Conservation (phyloP, 2,888 invertebrate species). For the Sepioteuthis lessoniana region DNA sequence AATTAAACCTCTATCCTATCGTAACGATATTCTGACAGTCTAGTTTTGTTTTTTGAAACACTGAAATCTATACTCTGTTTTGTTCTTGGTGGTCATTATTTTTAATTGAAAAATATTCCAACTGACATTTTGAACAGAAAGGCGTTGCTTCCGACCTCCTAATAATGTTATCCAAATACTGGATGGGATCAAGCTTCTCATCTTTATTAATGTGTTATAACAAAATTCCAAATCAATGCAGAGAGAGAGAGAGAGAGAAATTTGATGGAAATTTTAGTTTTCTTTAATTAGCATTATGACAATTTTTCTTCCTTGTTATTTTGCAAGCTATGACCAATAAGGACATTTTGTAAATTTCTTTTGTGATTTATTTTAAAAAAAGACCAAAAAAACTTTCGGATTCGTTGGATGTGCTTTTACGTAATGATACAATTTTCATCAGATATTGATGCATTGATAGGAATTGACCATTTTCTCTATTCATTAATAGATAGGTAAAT, state of each 20-base stretch:
- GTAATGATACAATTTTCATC: not conserved
- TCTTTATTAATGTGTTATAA: not conserved
- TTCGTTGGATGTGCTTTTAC: not conserved
- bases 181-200: not conserved
- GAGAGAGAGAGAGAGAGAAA: not conserved
- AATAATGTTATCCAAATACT: not conserved
- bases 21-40: not conserved
- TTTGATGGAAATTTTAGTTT: not conserved
- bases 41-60: too few species aligned
- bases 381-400: not conserved
- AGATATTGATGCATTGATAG: not conserved
- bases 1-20: not conserved
- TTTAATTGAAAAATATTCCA: not conserved
- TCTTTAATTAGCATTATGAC: not conserved
- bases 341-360: not conserved
- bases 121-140: not conserved
- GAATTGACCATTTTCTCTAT: not conserved
- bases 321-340: not conserved
- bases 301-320: not conserved
- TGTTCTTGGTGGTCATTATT: not conserved
- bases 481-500: not conserved
- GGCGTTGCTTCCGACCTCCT: not conserved
- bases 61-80: not conserved
- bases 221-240: not conserved
- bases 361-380: not conserved